Conservation (phyloP, 2,113 vertebrate species). For the Hippocampus mohnikei region DNA sequence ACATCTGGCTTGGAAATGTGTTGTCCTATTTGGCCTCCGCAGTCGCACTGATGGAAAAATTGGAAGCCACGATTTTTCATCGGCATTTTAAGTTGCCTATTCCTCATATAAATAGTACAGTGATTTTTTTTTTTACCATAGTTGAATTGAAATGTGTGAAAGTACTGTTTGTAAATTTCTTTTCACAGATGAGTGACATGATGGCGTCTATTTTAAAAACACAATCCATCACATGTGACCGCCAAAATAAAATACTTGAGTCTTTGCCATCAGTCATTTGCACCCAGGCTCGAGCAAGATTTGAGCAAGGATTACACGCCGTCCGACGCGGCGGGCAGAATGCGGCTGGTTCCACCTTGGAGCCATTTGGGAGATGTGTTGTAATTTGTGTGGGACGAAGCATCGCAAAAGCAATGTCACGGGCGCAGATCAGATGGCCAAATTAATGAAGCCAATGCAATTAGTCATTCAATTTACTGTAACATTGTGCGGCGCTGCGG, state of each 20-base stretch:
- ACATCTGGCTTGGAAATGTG: too few species aligned
- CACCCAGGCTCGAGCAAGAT: conserved; percentile 1
- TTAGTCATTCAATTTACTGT: conserved; percentile 58
- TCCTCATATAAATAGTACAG: too few species aligned
- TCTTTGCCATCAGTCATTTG: conserved; percentile 13
- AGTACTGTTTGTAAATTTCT: background rate
- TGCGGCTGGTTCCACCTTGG: conserved; percentile 46
- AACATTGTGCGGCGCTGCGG: conserved; percentile 32
- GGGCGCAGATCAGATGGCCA: conserved; percentile 52
- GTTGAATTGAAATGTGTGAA: too few species aligned
- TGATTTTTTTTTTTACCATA: too few species aligned
- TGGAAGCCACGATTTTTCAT: too few species aligned
- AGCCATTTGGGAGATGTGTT: conserved; percentile 35
- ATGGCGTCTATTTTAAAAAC: background rate
- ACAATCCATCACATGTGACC: background rate
- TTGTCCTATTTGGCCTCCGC: too few species aligned
- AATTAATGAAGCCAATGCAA: conserved; percentile 63
- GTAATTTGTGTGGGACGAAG: conserved; percentile 37
- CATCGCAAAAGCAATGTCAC: conserved; percentile 60
- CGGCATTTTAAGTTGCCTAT: too few species aligned
- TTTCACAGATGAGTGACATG: background rate
- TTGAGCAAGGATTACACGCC: conserved; percentile 25
- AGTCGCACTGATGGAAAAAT: too few species aligned
- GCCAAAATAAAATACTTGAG: conserved; percentile 1
- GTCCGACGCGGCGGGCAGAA: conserved; percentile 40